phyloP scores from a whole-genome alignment of 2,113 vertebrate species.

The Tautogolabrus adspersus region DNA sequence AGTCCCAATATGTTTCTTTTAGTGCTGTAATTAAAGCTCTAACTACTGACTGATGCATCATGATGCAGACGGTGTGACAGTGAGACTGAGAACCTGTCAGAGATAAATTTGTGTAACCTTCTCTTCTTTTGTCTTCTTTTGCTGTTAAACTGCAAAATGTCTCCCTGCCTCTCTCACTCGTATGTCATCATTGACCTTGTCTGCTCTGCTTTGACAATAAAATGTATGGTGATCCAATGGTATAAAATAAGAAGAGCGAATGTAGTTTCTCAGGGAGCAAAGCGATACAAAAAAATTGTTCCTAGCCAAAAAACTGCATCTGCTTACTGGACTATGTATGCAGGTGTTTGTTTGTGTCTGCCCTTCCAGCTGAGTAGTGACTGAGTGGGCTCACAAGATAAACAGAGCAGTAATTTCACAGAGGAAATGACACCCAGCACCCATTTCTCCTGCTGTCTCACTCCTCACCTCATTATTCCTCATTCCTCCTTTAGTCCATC shows the following conservation, averaged over 20 bases:
- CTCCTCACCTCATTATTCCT: slow-evolving; percentile 33
- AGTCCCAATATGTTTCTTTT: background rate
- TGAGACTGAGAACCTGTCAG: slow-evolving; percentile 18
- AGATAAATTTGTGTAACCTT: background rate
- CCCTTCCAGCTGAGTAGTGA: slow-evolving; percentile 48
- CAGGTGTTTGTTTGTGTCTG: slow-evolving; percentile 29
- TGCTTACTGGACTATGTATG: background rate
- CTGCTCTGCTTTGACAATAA: background rate
- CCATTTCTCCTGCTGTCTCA: slow-evolving; percentile 54
- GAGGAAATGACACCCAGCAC: slow-evolving; percentile 60
- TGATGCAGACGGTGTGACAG: slow-evolving; percentile 4
- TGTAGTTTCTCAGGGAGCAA: background rate
- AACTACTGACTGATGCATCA: slow-evolving; percentile 4
- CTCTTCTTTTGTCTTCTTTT: slow-evolving; percentile 9
- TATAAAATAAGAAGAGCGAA: background rate
- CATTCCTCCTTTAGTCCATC: slow-evolving; percentile 28
- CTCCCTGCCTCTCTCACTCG: background rate
- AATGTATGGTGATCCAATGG: background rate
- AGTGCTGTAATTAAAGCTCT: background rate
- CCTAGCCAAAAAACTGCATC: slow-evolving; percentile 12
- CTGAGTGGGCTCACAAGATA: slow-evolving; percentile 62
- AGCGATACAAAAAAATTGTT: background rate
- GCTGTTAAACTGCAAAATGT: background rate
- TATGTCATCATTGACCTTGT: slow-evolving; percentile 23
- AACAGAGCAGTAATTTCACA: slow-evolving; percentile 65